phyloP scores from a whole-genome alignment of 2,113 vertebrate species.

The Otolemur garnettii region DNA sequence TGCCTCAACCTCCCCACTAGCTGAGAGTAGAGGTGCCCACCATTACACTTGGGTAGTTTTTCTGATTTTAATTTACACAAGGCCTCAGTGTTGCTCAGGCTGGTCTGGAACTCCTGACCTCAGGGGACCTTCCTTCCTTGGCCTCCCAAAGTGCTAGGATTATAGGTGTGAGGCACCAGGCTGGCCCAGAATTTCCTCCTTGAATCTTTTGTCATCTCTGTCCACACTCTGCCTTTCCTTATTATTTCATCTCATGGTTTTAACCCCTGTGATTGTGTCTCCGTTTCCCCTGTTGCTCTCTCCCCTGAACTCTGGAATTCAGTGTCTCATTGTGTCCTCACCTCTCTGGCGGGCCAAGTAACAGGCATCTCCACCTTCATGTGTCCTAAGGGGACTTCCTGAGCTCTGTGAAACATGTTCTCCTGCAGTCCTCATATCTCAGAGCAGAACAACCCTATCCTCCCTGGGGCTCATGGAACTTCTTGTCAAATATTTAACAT shows the following conservation, averaged over 20 bases:
- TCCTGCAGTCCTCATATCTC: neutral
- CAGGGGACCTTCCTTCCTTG: too few relatives aligned
- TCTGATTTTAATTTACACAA: too few relatives aligned
- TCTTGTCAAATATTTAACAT: neutral
- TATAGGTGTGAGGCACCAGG: too few relatives aligned
- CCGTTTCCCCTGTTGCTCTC: neutral
- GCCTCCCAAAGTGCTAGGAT: too few relatives aligned
- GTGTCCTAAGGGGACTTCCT: neutral
- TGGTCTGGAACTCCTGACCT: too few relatives aligned
- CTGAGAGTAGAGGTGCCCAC: too few relatives aligned
- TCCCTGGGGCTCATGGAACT: neutral
- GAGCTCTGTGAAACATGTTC: neutral
- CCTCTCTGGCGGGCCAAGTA: neutral
- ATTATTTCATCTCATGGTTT: neutral
- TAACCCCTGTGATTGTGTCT: neutral
- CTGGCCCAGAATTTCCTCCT: neutral
- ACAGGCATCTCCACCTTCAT: neutral
- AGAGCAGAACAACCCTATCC: neutral
- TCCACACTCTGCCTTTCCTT: neutral
- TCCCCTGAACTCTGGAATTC: neutral
- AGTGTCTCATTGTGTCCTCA: neutral
- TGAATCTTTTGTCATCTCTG: neutral
- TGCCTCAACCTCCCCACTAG: too few relatives aligned
- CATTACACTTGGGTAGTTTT: too few relatives aligned
- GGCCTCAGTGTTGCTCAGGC: too few relatives aligned